Base-by-base conservation (phyloP, 2,113 vertebrate genomes). In the Gasterosteus aculeatus region DNA sequence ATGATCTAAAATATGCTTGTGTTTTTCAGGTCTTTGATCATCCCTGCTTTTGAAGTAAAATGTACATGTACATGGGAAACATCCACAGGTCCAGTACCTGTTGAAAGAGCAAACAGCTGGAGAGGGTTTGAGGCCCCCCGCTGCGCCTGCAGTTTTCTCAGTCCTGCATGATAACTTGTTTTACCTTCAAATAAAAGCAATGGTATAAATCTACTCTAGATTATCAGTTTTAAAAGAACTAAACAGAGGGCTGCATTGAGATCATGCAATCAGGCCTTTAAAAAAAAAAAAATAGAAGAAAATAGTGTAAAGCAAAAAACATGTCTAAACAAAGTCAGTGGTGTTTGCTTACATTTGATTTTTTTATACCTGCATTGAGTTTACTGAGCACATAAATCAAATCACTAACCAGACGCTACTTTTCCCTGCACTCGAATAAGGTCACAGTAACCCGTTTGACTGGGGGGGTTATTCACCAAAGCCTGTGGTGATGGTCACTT, bases 51-150 rank as follows among this genome's bases (percentile, higher is more conserved):
- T 62, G 11, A 62, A 60, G 38, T n/a, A n/a, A n/a, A n/a, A n/a
- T n/a, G n/a, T n/a, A n/a, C n/a, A n/a, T n/a, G n/a, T n/a, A n/a
- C 22, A 10, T 42, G 6, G 57, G 57, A 51, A 72, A 51, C 8
- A 35, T 35, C 18, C 38, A 22, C n/a, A 22, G n/a, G 2, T 11
- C n/a, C 10, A 16, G 29, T 44, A 26, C 51, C 10, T 15, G 15
- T 57, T 67, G 22, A 77, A 42, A 67, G 38, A 31, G 29, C 39
- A 61, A 31, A 64, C 80, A 84, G 80, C 77, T 85, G 82, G 58
- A 72, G 75, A 72, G 82, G 53, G 57, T 78, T 76, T 72, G 72
- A 64, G 44, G 72, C 62, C 38, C 10, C 8, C 72, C 42, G 7
- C 69, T 68, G 69, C 46, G 66, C 29, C 69, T 42, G 63, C 46